These are phyloP conservation scores for Rhinichthys osculus DNA, from an alignment of 2,797 vertebrate species.

Conservation along the genomic window DNA sequence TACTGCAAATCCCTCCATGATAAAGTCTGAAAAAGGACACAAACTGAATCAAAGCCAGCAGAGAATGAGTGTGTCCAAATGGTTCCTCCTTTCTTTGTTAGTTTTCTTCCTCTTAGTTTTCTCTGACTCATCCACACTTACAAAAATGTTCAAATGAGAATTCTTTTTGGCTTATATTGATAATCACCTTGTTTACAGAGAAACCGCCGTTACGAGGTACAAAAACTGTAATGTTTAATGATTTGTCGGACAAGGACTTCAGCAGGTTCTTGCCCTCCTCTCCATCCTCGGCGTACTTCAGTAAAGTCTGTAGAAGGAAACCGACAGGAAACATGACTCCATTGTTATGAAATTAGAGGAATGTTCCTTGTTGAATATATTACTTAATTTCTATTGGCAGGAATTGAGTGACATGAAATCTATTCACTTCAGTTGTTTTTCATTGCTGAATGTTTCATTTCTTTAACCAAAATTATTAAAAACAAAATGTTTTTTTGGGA, in stretches of 20 bases:
- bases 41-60: not conserved
- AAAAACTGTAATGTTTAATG: constrained; percentile 86
- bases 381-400: not conserved
- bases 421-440: not conserved
- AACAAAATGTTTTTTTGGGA: not conserved
- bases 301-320: constrained; percentile 77
- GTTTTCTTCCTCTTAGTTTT: not conserved
- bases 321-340: not conserved
- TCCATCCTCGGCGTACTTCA: constrained; percentile 82
- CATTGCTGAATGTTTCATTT: not conserved
- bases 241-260: constrained; percentile 81
- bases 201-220: constrained; percentile 90
- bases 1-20: constrained; percentile 89
- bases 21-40: constrained; percentile 79
- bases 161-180: not conserved
- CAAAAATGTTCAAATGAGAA: constrained; percentile 5
- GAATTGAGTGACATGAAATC: not conserved
- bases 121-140: not conserved
- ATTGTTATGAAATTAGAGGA: not conserved
- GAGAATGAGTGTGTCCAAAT: not conserved
- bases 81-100: not conserved
- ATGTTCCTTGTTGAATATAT: not conserved
- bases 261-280: constrained; percentile 82
- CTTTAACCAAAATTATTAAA: not conserved
- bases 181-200: constrained; percentile 81